These are phyloP conservation scores for Dryadula phaetusa DNA, from an alignment of 2,888 invertebrate genomes.

Conservation along the genomic window DNA sequence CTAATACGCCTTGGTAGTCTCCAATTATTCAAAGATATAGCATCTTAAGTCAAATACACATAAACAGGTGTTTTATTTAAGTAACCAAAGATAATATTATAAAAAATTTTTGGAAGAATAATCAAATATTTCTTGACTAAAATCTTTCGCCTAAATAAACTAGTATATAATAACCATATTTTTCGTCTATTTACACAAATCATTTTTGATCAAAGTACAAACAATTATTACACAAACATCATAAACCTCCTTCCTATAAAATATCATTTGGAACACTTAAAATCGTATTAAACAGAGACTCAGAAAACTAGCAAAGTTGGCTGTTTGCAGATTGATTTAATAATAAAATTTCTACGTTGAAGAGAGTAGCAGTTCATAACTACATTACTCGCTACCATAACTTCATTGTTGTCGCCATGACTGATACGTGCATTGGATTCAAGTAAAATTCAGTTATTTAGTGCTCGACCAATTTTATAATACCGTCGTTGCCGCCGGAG, in stretches of 20 bases:
- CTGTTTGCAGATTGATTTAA: conserved; percentile 33
- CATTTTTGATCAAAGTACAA: neutral
- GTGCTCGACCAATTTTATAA: conserved; percentile 38
- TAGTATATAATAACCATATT: too few species aligned
- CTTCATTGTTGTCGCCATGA: conserved; percentile 52
- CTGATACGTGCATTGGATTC: conserved; percentile 52
- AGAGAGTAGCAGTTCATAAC: conserved; percentile 49
- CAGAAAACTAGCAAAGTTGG: conserved; percentile 24
- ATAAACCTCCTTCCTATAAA: neutral
- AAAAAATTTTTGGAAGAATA: too few species aligned
- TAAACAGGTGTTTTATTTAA: too few species aligned
- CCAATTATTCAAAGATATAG: too few species aligned
- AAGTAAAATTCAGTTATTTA: conserved; percentile 48
- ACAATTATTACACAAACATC: neutral
- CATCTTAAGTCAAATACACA: too few species aligned
- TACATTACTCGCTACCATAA: conserved; percentile 52
- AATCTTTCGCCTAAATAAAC: too few species aligned
- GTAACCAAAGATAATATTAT: too few species aligned
- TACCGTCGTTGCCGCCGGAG: conserved; percentile 37
- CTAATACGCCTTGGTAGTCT: too few species aligned
- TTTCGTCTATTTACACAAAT: too few species aligned
- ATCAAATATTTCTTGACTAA: too few species aligned
- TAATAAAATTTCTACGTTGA: conserved; percentile 34
- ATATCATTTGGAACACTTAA: conserved; percentile 12
- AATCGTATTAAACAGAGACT: conserved; percentile 17